These are phyloP conservation scores for Apodemia zela DNA, from an alignment of 2,888 invertebrate species.

Conservation along the genomic window DNA sequence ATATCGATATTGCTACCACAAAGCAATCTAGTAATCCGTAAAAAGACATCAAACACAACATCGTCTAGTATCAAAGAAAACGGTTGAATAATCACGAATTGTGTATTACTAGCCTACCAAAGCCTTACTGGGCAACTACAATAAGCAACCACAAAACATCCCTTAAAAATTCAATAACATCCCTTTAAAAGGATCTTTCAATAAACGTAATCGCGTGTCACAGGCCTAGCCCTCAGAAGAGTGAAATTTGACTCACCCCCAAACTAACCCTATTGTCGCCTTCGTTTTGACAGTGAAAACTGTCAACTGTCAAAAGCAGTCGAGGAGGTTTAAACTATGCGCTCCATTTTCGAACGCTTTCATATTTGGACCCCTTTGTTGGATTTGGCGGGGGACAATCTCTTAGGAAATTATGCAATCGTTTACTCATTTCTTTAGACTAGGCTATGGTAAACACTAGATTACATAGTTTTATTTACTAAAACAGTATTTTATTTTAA, in stretches of 20 bases:
- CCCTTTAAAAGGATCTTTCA: slow-evolving; percentile 55
- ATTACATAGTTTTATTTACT: too few species aligned
- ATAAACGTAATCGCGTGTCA: slow-evolving; percentile 76
- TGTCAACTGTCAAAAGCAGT: slow-evolving; percentile 79
- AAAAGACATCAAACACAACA: slow-evolving; percentile 12
- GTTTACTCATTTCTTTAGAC: neutral
- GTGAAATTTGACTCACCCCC: slow-evolving; percentile 69
- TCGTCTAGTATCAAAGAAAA: neutral
- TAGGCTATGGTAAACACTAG: neutral
- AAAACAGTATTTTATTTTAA: too few species aligned
- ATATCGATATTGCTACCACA: neutral
- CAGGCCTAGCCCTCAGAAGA: slow-evolving; percentile 48
- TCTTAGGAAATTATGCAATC: slow-evolving; percentile 32
- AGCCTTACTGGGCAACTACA: slow-evolving; percentile 27
- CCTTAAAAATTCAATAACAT: slow-evolving; percentile 55
- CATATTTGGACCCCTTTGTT: slow-evolving; percentile 62
- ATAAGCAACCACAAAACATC: slow-evolving; percentile 45
- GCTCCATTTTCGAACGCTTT: slow-evolving; percentile 60
- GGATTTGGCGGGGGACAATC: slow-evolving; percentile 46
- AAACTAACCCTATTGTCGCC: slow-evolving; percentile 68
- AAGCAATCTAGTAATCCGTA: neutral
- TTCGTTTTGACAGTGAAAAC: slow-evolving; percentile 68
- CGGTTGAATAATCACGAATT: slow-evolving; percentile 24
- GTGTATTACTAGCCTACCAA: slow-evolving; percentile 27
- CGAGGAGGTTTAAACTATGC: slow-evolving; percentile 77